These are phyloP conservation scores for Celastrina argiolus DNA, from an alignment of 2,888 invertebrate species.

Conservation along the genomic window DNA sequence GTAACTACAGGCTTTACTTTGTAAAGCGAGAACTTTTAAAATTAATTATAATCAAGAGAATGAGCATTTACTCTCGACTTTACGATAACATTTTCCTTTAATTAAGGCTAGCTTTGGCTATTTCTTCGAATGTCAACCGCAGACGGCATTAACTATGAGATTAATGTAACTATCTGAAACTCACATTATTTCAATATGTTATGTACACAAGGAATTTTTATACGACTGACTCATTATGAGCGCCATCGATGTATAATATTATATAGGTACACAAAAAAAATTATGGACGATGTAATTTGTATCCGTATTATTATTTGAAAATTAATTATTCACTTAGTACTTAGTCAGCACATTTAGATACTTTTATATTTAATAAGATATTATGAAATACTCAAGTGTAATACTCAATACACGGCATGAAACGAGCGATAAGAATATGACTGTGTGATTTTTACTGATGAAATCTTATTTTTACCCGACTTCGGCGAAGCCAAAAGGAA, in stretches of 20 bases:
- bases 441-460: too few relatives aligned
- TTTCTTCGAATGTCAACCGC: conserved; percentile 10
- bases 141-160: conserved; percentile 10
- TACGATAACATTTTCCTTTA: conserved; percentile 1
- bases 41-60: background rate
- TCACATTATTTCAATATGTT: conserved; percentile 21
- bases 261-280: background rate
- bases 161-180: conserved; percentile 19
- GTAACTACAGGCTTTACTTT: background rate
- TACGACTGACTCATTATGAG: conserved; percentile 11
- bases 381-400: too few relatives aligned
- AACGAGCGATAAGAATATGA: too few relatives aligned
- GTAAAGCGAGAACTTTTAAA: background rate
- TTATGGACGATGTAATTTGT: too few relatives aligned
- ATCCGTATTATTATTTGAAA: too few relatives aligned
- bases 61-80: background rate
- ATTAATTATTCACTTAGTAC: too few relatives aligned
- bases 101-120: background rate
- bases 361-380: too few relatives aligned
- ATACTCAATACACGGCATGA: too few relatives aligned
- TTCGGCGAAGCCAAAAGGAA: too few relatives aligned
- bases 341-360: too few relatives aligned
- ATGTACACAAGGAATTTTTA: conserved; percentile 19
- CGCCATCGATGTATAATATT: background rate
- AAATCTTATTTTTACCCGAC: too few relatives aligned